Conservation (phyloP, 2,797 vertebrate species). For the Lutjanus campechanus region DNA sequence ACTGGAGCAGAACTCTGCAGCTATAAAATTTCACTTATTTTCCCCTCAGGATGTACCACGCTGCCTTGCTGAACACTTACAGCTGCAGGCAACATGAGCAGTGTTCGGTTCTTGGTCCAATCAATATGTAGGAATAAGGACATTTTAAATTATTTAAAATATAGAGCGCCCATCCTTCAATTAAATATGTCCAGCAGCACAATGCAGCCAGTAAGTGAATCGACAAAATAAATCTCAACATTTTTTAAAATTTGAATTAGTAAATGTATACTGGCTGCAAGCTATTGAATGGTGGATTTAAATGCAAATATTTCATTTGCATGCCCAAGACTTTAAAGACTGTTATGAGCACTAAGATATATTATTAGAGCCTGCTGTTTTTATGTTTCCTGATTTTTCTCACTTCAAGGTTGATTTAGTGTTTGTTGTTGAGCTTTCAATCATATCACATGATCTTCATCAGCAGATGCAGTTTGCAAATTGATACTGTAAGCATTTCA, state of each 20-base stretch:
- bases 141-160: not conserved
- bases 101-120: not conserved
- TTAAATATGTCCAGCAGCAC: not conserved
- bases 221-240: not conserved
- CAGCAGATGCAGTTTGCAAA: no score
- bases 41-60: not conserved
- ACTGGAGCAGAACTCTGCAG: not conserved
- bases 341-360: not conserved
- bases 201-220: not conserved
- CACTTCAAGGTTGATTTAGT: not conserved
- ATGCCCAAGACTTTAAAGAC: not conserved
- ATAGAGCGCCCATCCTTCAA: not conserved
- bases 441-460: no score
- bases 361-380: not conserved
- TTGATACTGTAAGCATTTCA: not conserved
- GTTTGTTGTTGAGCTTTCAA: not conserved
- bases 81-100: not conserved
- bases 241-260: not conserved
- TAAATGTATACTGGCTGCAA: not conserved
- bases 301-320: not conserved
- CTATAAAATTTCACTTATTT: not conserved
- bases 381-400: not conserved
- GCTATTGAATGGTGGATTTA: not conserved
- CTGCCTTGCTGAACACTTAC: no score
- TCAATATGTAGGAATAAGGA: not conserved